Conservation (phyloP, 53 echinoderm and acorn worm genomes). For the Arbacia lixula region DNA sequence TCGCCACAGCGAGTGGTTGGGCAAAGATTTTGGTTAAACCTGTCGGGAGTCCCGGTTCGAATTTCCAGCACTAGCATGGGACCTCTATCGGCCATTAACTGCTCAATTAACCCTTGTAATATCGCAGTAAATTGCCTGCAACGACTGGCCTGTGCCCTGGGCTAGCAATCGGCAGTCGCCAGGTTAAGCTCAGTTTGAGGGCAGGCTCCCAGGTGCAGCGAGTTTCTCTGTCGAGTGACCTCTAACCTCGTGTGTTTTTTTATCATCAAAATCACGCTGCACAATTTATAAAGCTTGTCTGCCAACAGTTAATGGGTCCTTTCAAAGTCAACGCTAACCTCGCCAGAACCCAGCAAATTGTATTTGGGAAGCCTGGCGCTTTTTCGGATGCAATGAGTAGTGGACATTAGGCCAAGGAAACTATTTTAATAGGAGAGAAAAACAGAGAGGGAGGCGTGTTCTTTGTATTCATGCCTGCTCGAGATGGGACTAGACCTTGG, state of each 20-base stretch:
- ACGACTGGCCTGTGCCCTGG: not conserved
- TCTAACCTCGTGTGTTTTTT: slow-evolving; percentile 46
- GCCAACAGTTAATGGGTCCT: slow-evolving; percentile 40
- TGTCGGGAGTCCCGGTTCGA: slow-evolving; percentile 39
- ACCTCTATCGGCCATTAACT: slow-evolving; percentile 21
- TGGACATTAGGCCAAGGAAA: too few species aligned
- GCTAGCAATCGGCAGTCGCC: not conserved
- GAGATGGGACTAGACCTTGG: too few species aligned
- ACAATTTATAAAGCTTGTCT: slow-evolving; percentile 47
- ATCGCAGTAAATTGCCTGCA: not conserved
- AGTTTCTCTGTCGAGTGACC: slow-evolving; percentile 30
- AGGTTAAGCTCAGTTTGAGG: slow-evolving; percentile 4
- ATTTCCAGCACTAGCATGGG: slow-evolving; percentile 46
- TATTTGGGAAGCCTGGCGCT: slow-evolving; percentile 43
- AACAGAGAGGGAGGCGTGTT: too few species aligned
- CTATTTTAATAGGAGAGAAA: too few species aligned
- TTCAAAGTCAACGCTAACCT: slow-evolving; percentile 35
- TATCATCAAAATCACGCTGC: slow-evolving; percentile 59
- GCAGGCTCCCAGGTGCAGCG: slow-evolving; percentile 36
- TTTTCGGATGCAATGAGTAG: too few species aligned
- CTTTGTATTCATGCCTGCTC: too few species aligned
- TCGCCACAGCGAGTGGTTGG: slow-evolving; percentile 51
- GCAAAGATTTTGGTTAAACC: slow-evolving; percentile 27
- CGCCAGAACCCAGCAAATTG: slow-evolving; percentile 25
- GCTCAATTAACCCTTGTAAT: slow-evolving; percentile 3